Evolutionary conservation across 2,113 vertebrate species (phyloP).

Genomic region (Cardinalis cardinalis): DNA sequence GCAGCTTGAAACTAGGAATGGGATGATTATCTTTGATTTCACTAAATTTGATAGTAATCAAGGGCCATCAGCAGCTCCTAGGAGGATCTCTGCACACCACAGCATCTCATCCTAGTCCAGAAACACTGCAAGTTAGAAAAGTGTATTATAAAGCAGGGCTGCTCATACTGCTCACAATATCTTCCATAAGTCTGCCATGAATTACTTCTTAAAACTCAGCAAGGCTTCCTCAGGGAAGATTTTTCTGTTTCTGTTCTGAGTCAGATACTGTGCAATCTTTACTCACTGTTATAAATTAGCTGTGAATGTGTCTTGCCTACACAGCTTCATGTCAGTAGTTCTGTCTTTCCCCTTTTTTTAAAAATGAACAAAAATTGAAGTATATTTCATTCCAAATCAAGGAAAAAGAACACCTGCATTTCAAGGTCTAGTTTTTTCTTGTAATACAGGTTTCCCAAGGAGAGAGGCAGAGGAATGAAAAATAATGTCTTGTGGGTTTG

Average conservation of each 20-base stretch:
- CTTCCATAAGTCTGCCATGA: neutral
- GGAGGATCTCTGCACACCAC: neutral
- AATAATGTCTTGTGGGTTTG: neutral
- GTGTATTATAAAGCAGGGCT: neutral
- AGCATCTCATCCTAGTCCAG: neutral
- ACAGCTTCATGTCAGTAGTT: neutral
- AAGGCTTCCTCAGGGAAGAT: slow-evolving; percentile 36
- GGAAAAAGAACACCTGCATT: neutral
- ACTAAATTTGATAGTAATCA: neutral
- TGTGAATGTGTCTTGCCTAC: neutral
- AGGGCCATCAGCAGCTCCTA: neutral
- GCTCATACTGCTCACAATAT: neutral
- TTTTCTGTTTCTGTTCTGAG: slow-evolving; percentile 8
- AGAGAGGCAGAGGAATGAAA: neutral
- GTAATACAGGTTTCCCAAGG: neutral
- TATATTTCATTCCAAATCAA: neutral
- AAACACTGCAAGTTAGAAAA: neutral
- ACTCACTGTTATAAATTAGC: slow-evolving; percentile 18
- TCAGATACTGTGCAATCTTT: slow-evolving; percentile 26
- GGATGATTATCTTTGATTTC: neutral
- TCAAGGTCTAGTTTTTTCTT: neutral
- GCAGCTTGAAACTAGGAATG: neutral
- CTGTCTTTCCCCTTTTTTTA: neutral
- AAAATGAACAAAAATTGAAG: neutral
- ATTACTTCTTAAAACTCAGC: slow-evolving; percentile 23